Percentiles rank a stretch among this genome's conserved stretches.
phyloP scores from a whole-genome alignment of 2,888 invertebrate genomes.

The Leucozona laternaria region DNA sequence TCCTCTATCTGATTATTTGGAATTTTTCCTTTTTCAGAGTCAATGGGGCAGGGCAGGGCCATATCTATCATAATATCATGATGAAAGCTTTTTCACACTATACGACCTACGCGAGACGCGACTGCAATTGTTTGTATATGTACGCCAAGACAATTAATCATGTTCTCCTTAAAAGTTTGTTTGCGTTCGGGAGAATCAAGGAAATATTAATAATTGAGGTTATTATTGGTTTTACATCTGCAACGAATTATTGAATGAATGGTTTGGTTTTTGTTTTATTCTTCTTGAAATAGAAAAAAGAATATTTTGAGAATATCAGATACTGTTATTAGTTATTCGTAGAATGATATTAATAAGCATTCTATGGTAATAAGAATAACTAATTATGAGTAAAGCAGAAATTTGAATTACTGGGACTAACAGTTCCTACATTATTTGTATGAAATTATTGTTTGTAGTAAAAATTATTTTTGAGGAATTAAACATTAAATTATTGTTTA shows the following conservation, averaged over 20 bases:
- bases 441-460: background rate
- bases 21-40: constrained; percentile 47
- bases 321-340: background rate
- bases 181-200: constrained; percentile 45
- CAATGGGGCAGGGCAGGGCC: constrained; percentile 48
- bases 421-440: background rate
- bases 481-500: background rate
- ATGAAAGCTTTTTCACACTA: constrained; percentile 54
- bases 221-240: constrained; percentile 39
- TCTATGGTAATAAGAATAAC: background rate
- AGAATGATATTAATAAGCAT: background rate
- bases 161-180: constrained; percentile 50
- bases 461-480: background rate
- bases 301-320: background rate
- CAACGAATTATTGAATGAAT: constrained; percentile 27
- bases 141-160: constrained; percentile 63
- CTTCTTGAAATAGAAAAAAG: constrained; percentile 9
- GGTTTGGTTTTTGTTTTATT: constrained; percentile 9
- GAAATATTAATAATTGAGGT: constrained; percentile 62
- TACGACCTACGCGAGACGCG: background rate
- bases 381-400: background rate
- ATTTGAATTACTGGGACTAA: background rate
- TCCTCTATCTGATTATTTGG: background rate
- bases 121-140: constrained; percentile 48
- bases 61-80: constrained; percentile 52